These are phyloP conservation scores for Eudasyphora cyanicolor DNA, from an alignment of 2,888 invertebrate genomes.

Conservation along the genomic window DNA sequence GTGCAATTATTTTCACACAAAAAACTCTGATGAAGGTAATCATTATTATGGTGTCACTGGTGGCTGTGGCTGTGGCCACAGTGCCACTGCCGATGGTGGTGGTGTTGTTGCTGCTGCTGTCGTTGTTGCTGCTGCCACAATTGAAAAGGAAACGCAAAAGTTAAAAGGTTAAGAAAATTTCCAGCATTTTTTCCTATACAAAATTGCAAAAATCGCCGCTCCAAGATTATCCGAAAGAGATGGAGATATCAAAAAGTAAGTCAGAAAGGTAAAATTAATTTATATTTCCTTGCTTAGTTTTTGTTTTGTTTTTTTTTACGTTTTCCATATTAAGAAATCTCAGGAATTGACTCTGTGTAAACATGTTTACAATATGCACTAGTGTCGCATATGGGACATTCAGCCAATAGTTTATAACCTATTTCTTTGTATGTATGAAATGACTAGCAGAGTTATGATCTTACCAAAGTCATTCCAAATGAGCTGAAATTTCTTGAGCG, in stretches of 20 bases:
- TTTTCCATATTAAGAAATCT: slow-evolving; percentile 63
- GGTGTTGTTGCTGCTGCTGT: background rate
- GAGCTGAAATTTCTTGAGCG: too few relatives aligned
- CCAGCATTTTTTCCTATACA: slow-evolving; percentile 2
- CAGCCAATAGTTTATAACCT: too few relatives aligned
- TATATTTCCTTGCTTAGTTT: slow-evolving; percentile 47
- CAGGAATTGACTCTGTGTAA: slow-evolving; percentile 16
- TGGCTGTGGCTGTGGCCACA: slow-evolving; percentile 22
- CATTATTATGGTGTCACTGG: slow-evolving; percentile 13
- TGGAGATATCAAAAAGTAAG: slow-evolving; percentile 11
- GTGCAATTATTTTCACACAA: background rate
- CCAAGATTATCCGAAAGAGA: background rate
- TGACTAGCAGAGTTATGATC: too few relatives aligned
- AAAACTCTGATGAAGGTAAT: slow-evolving; percentile 19
- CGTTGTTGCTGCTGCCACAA: background rate
- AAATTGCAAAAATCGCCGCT: slow-evolving; percentile 35
- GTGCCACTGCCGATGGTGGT: slow-evolving; percentile 1
- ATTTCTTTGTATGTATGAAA: too few relatives aligned
- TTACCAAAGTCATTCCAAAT: too few relatives aligned
- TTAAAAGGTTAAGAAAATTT: slow-evolving; percentile 58
- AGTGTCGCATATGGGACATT: background rate
- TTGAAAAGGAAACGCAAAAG: slow-evolving; percentile 32
- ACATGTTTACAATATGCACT: background rate
- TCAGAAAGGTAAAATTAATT: slow-evolving; percentile 40
- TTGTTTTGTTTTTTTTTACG: slow-evolving; percentile 38